Conservation (phyloP, 2,113 vertebrate genomes). For the Pelusios castaneus region DNA sequence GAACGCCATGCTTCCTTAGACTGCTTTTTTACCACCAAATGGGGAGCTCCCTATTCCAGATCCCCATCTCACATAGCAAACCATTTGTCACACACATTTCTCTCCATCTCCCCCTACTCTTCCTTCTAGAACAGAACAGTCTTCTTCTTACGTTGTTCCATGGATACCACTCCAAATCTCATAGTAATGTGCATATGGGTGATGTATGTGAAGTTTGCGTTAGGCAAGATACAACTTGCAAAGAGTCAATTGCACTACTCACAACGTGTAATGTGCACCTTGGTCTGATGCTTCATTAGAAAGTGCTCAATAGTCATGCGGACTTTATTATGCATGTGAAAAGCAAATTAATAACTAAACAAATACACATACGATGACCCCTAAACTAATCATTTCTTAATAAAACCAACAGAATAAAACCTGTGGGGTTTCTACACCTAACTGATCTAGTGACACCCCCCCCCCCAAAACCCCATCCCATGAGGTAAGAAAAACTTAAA, state of each 20-base stretch:
- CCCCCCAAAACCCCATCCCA: too few relatives aligned
- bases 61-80: neutral
- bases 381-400: neutral
- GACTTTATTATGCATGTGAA: neutral
- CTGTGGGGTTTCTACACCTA: accelerated
- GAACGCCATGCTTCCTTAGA: neutral
- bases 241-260: neutral
- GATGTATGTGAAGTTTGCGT: neutral
- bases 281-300: neutral
- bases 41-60: accelerated
- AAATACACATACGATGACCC: neutral
- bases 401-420: neutral
- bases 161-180: neutral
- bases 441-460: neutral
- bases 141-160: neutral
- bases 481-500: neutral
- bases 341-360: neutral
- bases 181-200: neutral
- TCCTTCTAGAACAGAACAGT: neutral
- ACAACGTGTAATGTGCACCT: neutral
- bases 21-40: neutral
- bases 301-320: neutral
- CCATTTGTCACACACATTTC: neutral
- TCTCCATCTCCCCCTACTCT: neutral
- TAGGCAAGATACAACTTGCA: neutral